A percentile compares a stretch with the other conserved stretches of the same genome.
Evolutionary conservation across 1,140 invertebrate species (phyloP).

Genomic region (Caenorhabditis inopinata): DNA sequence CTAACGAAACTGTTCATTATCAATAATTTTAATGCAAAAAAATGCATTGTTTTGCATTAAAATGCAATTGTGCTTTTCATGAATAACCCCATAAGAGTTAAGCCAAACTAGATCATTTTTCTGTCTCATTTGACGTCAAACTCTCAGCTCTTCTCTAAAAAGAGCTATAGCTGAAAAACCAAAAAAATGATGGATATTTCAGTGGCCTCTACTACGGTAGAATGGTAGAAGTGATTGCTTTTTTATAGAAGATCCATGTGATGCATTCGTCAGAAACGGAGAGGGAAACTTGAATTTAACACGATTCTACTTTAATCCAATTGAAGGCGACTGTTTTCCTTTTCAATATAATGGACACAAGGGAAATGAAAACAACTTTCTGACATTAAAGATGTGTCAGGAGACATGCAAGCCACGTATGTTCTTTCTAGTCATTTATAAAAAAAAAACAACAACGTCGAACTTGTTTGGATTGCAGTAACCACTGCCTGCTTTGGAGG

Average conservation of each 20-base stretch:
- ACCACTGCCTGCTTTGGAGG: conserved; percentile 51
- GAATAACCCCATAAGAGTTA: too few species aligned
- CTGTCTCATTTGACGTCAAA: too few species aligned
- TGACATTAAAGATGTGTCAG: conserved; percentile 45
- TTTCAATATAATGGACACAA: conserved; percentile 47
- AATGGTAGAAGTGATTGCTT: too few species aligned
- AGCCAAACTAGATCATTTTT: too few species aligned
- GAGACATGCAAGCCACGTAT: conserved; percentile 40
- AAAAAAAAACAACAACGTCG: neutral
- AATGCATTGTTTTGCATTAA: too few species aligned
- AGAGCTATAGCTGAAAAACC: too few species aligned
- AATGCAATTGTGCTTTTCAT: too few species aligned
- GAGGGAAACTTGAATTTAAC: conserved; percentile 43
- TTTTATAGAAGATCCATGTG: conserved; percentile 45
- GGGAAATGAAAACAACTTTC: conserved; percentile 52
- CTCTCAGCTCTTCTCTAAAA: too few species aligned
- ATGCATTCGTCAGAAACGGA: conserved; percentile 40
- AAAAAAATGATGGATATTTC: too few species aligned
- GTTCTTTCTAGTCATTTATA: neutral
- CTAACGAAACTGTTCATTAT: too few species aligned
- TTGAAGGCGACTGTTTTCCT: conserved; percentile 46
- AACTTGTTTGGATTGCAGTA: conserved; percentile 34
- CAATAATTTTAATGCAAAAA: too few species aligned
- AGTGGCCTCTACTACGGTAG: too few species aligned
- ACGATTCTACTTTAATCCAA: conserved; percentile 50